phyloP scores from a whole-genome alignment of 2,113 vertebrate species.

The Orthonyx spaldingii region DNA sequence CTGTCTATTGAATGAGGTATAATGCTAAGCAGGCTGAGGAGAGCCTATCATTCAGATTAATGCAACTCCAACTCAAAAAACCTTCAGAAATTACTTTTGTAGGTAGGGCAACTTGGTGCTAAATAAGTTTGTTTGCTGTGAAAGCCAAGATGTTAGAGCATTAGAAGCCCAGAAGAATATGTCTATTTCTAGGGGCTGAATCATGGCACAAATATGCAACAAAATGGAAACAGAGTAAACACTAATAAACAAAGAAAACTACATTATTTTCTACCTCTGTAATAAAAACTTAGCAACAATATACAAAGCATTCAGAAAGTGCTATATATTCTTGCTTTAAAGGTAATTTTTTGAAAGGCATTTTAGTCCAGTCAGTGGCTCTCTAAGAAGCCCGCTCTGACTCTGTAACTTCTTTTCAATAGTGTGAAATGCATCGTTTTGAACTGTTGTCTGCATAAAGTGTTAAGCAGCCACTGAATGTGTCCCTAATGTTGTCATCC shows the following conservation, averaged over 20 bases:
- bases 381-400: background rate
- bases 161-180: slow-evolving; percentile 14
- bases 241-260: slow-evolving; percentile 19
- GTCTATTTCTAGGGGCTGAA: slow-evolving; percentile 32
- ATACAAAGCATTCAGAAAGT: background rate
- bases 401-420: background rate
- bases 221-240: slow-evolving; percentile 51
- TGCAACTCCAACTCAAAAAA: slow-evolving; percentile 37
- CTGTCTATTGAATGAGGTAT: slow-evolving; percentile 68
- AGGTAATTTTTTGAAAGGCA: background rate
- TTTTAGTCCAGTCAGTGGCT: background rate
- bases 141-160: slow-evolving; percentile 6
- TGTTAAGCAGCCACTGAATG: background rate
- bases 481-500: background rate
- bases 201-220: slow-evolving; percentile 35
- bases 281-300: background rate
- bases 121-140: slow-evolving; percentile 17
- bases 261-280: background rate
- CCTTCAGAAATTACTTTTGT: slow-evolving; percentile 7
- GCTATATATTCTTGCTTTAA: background rate
- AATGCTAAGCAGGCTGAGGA: slow-evolving; percentile 66
- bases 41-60: slow-evolving; percentile 42
- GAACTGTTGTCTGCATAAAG: background rate
- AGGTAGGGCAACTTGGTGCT: slow-evolving; percentile 6
- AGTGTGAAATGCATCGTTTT: background rate